Evolutionary conservation across 2,797 vertebrate species (phyloP).

Genomic region (Craterocephalus amniculus): DNA sequence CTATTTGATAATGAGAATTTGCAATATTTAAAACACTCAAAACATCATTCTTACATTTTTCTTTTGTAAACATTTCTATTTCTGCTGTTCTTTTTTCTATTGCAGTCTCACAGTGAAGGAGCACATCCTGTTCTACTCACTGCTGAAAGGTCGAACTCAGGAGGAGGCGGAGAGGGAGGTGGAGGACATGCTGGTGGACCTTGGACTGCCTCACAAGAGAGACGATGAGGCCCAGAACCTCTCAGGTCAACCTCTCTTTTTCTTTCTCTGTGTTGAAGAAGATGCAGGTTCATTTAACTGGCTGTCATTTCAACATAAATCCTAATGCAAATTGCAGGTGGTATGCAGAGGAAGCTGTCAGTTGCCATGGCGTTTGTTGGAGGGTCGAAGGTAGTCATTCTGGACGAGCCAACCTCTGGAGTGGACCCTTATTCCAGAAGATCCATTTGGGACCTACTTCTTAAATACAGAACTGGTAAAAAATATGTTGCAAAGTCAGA

Average conservation of each 20-base stretch:
- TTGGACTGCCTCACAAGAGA: constrained; percentile 90
- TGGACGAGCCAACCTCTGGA: constrained; percentile 97
- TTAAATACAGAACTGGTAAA: constrained; percentile 92
- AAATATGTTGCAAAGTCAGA: background rate
- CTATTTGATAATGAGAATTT: constrained; percentile 1
- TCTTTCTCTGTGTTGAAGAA: background rate
- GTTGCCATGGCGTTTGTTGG: constrained; percentile 96
- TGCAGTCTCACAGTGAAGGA: constrained; percentile 94
- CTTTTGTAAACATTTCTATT: background rate
- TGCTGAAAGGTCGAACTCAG: constrained; percentile 89
- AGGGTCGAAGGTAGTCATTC: constrained; percentile 92
- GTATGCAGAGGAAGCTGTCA: constrained; percentile 97
- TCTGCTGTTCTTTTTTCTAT: constrained; percentile 8
- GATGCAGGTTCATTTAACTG: background rate
- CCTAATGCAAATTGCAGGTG: constrained; percentile 72
- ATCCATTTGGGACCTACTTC: constrained; percentile 96
- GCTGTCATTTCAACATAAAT: background rate
- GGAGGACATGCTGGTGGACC: constrained; percentile 91
- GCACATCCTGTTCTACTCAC: constrained; percentile 95
- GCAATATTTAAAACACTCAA: background rate
- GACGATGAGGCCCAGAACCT: constrained; percentile 92
- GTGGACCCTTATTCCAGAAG: constrained; percentile 96
- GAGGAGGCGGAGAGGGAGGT: constrained; percentile 87
- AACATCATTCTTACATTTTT: background rate
- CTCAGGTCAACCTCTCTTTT: constrained; percentile 83